Base-by-base conservation (phyloP, 1,140 invertebrate species). In the Drosophila truncata region DNA sequence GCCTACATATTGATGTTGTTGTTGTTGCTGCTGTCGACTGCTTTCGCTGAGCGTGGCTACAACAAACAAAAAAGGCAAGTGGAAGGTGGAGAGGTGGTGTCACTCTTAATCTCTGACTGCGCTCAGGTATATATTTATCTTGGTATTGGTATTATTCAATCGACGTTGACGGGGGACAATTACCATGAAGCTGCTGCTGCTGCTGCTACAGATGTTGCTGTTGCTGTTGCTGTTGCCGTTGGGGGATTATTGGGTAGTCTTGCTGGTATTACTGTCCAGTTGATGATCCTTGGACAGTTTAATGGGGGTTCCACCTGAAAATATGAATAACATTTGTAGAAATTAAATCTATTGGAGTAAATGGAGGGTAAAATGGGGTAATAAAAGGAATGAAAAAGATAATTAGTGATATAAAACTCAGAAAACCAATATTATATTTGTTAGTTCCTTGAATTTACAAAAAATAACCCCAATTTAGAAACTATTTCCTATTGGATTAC, bases 11-110 rank as follows among this genome's bases (percentile, higher is more conserved):
- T 88, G 78, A 58, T 65, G 73, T 70, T 88, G 72, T 64, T 65
- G 73, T 70, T 88, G 72, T 64, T 88, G 84, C 81, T 90, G 85
- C 73, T 90, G 84, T 88, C 84, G 85, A 87, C 85, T 87, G 84
- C 83, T 66, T 70, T 66, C 72, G 73, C 85, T 90, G 83, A 78
- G 71, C 67, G 83, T 88, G 76, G 84, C 84, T 88, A 88, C 84
- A 86, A 77, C 72, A 78, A 77, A 78, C 63, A 77, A 78, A 86
- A 86, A 87, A 86, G 50, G 74, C 83, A 86, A 86, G 84, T 83
- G 84, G 70, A 87, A 86, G 75, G 63, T 76, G 46, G 33, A 71
- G n/a, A 71, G 50, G 35, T 69, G 41, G 65, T 79, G 66, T 80
- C 73, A 58, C 75, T 55, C 52, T 86, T 82, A 79, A 41, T 87